phyloP scores from a whole-genome alignment of 2,888 invertebrate species.

The Drosophila macrospina region DNA sequence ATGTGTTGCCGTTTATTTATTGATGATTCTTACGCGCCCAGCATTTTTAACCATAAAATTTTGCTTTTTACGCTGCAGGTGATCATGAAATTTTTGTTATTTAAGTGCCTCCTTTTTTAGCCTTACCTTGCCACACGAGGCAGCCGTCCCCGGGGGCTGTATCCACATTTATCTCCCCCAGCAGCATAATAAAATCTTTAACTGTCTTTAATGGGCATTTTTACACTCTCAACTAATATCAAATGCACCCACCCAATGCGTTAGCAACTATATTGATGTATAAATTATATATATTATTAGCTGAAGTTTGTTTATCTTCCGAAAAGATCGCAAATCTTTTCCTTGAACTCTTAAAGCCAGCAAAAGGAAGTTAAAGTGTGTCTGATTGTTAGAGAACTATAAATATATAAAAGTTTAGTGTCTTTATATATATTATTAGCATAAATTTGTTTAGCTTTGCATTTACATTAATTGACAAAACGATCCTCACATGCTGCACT shows the following conservation, averaged over 20 bases:
- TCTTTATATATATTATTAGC: too few species aligned
- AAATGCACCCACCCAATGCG: slow-evolving; percentile 50
- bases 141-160: slow-evolving; percentile 13
- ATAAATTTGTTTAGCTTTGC: too few species aligned
- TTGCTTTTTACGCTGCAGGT: slow-evolving; percentile 71
- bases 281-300: slow-evolving; percentile 6
- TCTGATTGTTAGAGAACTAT: too few species aligned
- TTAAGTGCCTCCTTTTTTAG: slow-evolving; percentile 47
- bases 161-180: slow-evolving; percentile 57
- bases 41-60: slow-evolving; percentile 75
- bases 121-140: slow-evolving; percentile 19
- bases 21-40: slow-evolving; percentile 76
- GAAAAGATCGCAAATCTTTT: too few species aligned
- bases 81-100: slow-evolving; percentile 65
- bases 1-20: slow-evolving; percentile 79
- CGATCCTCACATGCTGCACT: neutral
- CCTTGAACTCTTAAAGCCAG: too few species aligned
- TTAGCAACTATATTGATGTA: neutral
- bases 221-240: slow-evolving; percentile 48
- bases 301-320: too few species aligned
- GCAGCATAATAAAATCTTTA: slow-evolving; percentile 54
- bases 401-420: too few species aligned
- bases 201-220: slow-evolving; percentile 65
- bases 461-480: neutral
- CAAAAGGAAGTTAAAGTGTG: too few species aligned